Percentiles rank a stretch among this genome's conserved stretches.
phyloP scores from a whole-genome alignment of 2,888 invertebrate genomes.

The Micropterix aruncella region DNA sequence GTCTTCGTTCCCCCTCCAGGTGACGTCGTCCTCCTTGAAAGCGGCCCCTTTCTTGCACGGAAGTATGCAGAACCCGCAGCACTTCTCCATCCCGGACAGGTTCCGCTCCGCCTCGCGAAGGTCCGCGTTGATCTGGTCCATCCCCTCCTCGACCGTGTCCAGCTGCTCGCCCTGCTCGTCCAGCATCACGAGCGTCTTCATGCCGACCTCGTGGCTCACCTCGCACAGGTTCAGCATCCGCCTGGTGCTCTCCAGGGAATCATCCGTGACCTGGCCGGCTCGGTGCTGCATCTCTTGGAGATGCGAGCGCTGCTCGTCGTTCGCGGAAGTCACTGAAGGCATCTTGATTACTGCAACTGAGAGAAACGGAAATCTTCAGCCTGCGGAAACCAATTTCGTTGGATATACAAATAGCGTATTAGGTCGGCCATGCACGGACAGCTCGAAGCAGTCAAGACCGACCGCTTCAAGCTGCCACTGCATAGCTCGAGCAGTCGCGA shows the following conservation, averaged over 20 bases:
- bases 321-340: too few relatives aligned
- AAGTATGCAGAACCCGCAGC: conserved; percentile 85
- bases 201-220: conserved; percentile 94
- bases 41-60: conserved; percentile 59
- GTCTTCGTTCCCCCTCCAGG: conserved; percentile 6
- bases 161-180: conserved; percentile 97
- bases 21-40: conserved; percentile 12
- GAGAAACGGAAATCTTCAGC: too few relatives aligned
- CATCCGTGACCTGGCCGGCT: conserved; percentile 22
- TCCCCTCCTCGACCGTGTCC: conserved; percentile 90
- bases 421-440: too few relatives aligned
- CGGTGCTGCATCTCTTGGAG: neutral
- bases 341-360: too few relatives aligned
- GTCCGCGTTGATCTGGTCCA: conserved; percentile 94
- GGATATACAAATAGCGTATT: too few relatives aligned
- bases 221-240: conserved; percentile 69
- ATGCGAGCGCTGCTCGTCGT: conserved; percentile 1
- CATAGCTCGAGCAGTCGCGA: too few relatives aligned
- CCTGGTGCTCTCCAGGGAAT: conserved; percentile 67
- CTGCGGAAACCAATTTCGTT: too few relatives aligned
- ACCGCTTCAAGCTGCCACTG: too few relatives aligned
- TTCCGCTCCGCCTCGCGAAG: conserved; percentile 96
- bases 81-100: conserved; percentile 93
- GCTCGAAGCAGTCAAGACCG: too few relatives aligned
- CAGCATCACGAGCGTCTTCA: conserved; percentile 88